Percentiles rank a stretch among this genome's conserved stretches.
Conservation (phyloP, 2,113 vertebrate genomes). For the Passer domesticus region DNA sequence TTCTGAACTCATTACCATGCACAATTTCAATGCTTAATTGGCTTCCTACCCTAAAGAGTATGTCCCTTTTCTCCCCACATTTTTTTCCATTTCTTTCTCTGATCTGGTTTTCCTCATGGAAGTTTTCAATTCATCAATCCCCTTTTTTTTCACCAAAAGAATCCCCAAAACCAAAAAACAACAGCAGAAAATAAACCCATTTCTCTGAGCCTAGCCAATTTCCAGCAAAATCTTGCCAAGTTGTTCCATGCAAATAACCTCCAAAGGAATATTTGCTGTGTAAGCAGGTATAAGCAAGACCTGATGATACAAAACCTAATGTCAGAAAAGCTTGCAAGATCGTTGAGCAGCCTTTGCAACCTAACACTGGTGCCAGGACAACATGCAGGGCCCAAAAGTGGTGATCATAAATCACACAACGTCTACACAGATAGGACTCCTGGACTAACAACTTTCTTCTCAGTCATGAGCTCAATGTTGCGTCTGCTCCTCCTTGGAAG, state of each 20-base stretch:
- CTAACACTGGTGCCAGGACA: background rate
- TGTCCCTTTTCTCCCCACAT: fast-evolving
- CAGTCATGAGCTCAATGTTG: background rate
- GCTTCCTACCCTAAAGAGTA: background rate
- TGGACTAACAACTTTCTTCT: background rate
- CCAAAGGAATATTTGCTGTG: background rate
- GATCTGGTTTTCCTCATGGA: background rate
- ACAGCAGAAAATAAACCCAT: background rate
- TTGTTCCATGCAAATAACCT: background rate
- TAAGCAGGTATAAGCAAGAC: background rate
- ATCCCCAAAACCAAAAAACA: no score
- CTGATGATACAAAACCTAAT: background rate
- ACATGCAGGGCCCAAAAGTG: background rate
- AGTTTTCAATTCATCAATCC: background rate
- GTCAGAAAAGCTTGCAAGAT: background rate
- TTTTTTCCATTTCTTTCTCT: background rate
- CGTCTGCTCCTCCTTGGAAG: background rate
- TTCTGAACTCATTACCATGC: background rate
- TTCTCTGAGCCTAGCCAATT: background rate
- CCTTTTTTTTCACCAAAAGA: background rate
- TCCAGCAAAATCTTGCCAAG: background rate
- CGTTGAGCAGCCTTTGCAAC: background rate
- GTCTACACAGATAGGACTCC: background rate
- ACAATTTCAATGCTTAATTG: background rate
- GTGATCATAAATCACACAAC: background rate